Conservation (phyloP, 2,113 vertebrate genomes). For the Protobothrops flavoviridis region DNA sequence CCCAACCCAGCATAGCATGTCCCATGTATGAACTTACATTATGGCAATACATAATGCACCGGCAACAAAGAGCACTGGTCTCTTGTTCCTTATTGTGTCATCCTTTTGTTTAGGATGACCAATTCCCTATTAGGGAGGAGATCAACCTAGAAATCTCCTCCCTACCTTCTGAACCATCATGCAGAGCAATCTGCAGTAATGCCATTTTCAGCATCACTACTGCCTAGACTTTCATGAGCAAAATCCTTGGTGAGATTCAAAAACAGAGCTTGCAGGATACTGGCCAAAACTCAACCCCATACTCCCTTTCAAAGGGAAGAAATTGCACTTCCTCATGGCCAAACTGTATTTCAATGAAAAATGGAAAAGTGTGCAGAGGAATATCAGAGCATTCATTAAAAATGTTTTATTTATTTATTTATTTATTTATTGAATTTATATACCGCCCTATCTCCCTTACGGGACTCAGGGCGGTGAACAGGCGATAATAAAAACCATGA, state of each 20-base stretch:
- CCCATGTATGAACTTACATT: background rate
- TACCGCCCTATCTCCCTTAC: no score
- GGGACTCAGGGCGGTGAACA: no score
- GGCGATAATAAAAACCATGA: no score
- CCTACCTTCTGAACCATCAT: background rate
- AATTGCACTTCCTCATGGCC: background rate
- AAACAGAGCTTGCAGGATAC: background rate
- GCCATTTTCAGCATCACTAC: background rate
- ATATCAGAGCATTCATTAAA: background rate
- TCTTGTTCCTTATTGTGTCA: background rate
- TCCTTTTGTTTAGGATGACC: background rate
- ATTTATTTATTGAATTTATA: no score
- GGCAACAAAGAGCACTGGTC: background rate
- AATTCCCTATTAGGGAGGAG: background rate
- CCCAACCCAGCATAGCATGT: background rate
- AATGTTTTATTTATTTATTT: no score
- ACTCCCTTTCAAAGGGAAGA: background rate
- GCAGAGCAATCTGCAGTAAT: background rate
- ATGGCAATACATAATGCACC: background rate
- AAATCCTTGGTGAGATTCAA: background rate
- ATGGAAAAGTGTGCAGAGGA: background rate
- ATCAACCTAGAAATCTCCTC: background rate
- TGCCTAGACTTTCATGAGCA: background rate
- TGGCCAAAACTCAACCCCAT: background rate
- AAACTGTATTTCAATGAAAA: background rate